phyloP scores from a whole-genome alignment of 2,113 vertebrate species.

The Atlantisia rogersi region DNA sequence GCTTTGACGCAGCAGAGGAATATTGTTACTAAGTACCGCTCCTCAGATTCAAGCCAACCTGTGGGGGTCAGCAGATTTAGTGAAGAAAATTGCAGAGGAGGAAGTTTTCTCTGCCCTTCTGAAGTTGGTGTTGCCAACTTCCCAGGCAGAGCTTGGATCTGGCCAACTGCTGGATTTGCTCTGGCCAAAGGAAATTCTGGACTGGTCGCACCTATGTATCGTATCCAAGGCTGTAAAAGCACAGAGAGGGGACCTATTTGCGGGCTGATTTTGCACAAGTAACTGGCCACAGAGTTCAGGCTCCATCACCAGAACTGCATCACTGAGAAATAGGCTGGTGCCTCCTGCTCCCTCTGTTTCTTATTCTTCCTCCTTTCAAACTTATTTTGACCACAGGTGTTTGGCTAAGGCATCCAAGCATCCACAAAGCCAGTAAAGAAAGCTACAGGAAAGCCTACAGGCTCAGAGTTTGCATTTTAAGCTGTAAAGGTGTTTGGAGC shows the following conservation, averaged over 20 bases:
- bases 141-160: background rate
- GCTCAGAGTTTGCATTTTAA: background rate
- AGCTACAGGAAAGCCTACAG: background rate
- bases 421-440: background rate
- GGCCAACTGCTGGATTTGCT: background rate
- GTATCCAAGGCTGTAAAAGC: background rate
- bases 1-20: background rate
- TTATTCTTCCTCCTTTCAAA: background rate
- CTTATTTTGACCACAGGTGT: background rate
- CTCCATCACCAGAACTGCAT: background rate
- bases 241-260: background rate
- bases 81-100: background rate
- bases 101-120: background rate
- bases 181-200: background rate
- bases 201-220: rapidly evolving
- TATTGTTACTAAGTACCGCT: background rate
- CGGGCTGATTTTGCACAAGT: background rate
- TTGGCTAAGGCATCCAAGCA: background rate
- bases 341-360: background rate
- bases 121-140: background rate
- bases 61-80: background rate
- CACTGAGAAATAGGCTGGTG: background rate
- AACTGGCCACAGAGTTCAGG: background rate
- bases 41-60: background rate
- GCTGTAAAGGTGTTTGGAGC: background rate